phyloP scores from a whole-genome alignment of 2,797 vertebrate species.

The Ctenosaura bakeri region DNA sequence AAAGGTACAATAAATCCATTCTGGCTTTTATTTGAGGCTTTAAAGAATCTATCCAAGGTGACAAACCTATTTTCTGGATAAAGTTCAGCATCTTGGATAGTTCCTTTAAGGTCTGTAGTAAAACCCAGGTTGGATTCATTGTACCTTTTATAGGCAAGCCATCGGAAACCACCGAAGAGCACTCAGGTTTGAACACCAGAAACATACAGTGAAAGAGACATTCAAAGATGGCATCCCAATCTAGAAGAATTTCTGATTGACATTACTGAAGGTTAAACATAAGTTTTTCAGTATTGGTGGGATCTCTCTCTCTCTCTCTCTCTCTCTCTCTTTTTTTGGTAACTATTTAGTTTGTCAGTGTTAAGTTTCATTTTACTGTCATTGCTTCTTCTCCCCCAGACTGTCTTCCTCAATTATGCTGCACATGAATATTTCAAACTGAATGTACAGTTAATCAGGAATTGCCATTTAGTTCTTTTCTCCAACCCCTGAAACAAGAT shows the following conservation, averaged over 20 bases:
- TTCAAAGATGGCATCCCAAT: background rate
- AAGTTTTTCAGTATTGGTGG: background rate
- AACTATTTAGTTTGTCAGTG: background rate
- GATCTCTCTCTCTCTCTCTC: too few relatives aligned
- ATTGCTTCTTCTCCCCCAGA: background rate
- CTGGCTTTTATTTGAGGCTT: too few relatives aligned
- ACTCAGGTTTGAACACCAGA: background rate
- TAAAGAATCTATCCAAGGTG: too few relatives aligned
- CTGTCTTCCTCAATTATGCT: background rate
- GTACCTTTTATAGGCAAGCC: too few relatives aligned
- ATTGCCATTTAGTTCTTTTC: constrained; percentile 53
- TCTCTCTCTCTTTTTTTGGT: too few relatives aligned
- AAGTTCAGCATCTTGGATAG: too few relatives aligned
- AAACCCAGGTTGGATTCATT: too few relatives aligned
- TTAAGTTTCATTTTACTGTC: constrained; percentile 1
- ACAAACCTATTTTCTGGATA: too few relatives aligned
- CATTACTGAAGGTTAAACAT: background rate
- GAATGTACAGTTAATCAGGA: constrained; percentile 58
- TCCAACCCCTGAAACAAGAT: constrained; percentile 64
- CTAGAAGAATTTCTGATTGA: background rate
- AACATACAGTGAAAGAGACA: background rate
- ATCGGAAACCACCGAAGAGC: too few relatives aligned
- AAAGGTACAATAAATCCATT: too few relatives aligned
- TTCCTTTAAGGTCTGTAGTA: too few relatives aligned
- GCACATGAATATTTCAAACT: constrained; percentile 33